These are phyloP conservation scores for Thymelicus sylvestris DNA, from an alignment of 2,888 invertebrate species.

Conservation along the genomic window DNA sequence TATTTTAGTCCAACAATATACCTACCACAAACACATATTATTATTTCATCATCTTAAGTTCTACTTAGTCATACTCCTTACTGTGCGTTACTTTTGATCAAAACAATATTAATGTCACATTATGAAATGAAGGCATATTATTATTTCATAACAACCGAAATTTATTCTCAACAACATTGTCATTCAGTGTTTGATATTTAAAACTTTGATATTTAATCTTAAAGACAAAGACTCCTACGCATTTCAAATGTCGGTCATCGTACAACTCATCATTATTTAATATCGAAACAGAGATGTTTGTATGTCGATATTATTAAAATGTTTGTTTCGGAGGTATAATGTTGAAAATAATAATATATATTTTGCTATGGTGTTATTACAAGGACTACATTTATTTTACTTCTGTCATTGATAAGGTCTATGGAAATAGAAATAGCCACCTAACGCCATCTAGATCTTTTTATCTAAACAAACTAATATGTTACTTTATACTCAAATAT, in stretches of 20 bases:
- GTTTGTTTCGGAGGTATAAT: not conserved
- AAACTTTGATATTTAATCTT: conserved; percentile 9
- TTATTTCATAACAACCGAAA: conserved; percentile 1
- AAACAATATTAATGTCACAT: not conserved
- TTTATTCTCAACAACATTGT: conserved; percentile 19
- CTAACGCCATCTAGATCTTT: not conserved
- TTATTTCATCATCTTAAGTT: no score
- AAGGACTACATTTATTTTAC: not conserved
- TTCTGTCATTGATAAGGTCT: not conserved
- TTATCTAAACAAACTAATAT: not conserved
- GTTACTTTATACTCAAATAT: no score
- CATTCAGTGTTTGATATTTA: conserved; percentile 22
- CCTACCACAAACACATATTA: no score
- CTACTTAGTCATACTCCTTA: no score
- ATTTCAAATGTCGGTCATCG: conserved; percentile 18
- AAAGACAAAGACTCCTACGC: conserved; percentile 23
- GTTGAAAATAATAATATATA: not conserved
- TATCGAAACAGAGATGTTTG: conserved; percentile 12
- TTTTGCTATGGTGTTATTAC: not conserved
- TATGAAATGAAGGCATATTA: not conserved
- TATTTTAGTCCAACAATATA: no score
- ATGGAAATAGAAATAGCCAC: not conserved
- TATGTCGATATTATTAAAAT: conserved; percentile 1
- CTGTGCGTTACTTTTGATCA: not conserved
- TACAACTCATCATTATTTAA: not conserved